Evolutionary conservation across 2,113 vertebrate genomes (phyloP), one percentile per base, ranked within the genome.

Genomic region (Megalops atlanticus): DNA sequence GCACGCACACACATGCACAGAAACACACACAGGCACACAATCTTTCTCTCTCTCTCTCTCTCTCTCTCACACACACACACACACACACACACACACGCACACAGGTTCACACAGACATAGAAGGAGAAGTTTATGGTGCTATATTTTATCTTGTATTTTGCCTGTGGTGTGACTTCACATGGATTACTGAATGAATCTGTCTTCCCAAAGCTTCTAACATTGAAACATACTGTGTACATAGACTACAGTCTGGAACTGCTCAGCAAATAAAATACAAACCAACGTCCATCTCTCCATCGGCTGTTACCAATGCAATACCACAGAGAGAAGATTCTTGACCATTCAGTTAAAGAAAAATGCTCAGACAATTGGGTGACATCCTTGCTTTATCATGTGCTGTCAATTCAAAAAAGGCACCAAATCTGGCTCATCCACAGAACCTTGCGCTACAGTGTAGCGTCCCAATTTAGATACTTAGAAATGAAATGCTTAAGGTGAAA

Each of bases 61-160:
- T n/a, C n/a, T n/a, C n/a, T n/a, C n/a, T n/a, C 76, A 68, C 49
- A 69, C 33, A 52, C 31, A 73, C 71, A 73, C 71, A 73, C 71
- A 73, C 71, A 73, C 71, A 73, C 71, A 73, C 71, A 73, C 71
- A 73, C 71, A 36, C 71, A 73, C 71, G 38, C 35, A 73, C 70
- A 36, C 35, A 73, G 7, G 38, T 64, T 27, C 58, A 27, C 11
- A 31, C 11, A 64, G 58, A 64, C 11, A 31, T n/a, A 64, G 58
- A 64, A 1, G 4, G 58, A 64, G 58, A 31, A 27, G 31, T 31
- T 11, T n/a, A 11, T 64, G 58, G 24, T 15, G 24, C 58, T n/a
- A 8, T 58, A 2, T 58, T 64, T 64, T 64, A 27, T 2, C 52
- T 18, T 58, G 58, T 64, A 27, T 27, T 31, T n/a, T 64, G 58